Evolutionary conservation across 1,140 invertebrate genomes (phyloP).

Genomic region (Halictus rubicundus): DNA sequence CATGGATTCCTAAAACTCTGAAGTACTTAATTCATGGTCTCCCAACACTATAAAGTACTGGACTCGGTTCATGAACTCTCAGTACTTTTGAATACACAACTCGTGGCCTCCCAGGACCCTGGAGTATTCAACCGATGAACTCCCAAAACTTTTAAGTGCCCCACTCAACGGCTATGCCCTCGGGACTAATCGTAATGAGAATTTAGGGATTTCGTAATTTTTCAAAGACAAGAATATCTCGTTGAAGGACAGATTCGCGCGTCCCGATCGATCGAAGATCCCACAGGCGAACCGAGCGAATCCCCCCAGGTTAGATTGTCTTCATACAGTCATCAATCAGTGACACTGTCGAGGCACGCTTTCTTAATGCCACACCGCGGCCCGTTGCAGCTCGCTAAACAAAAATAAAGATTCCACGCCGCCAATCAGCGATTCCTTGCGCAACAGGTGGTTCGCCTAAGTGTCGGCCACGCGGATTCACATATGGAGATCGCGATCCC

Average conservation of each 20-base stretch:
- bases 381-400: conserved; percentile 9
- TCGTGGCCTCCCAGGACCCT: too few relatives aligned
- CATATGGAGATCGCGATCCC: neutral
- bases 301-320: neutral
- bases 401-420: conserved; percentile 40
- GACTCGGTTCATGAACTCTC: too few relatives aligned
- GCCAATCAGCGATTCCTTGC: conserved; percentile 5
- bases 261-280: neutral
- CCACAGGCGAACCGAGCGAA: neutral
- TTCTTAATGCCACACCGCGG: conserved; percentile 28
- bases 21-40: too few relatives aligned
- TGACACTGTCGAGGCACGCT: conserved; percentile 16
- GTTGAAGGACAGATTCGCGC: neutral
- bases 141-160: too few relatives aligned
- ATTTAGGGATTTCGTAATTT: too few relatives aligned
- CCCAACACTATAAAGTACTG: too few relatives aligned
- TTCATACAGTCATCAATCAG: conserved; percentile 24
- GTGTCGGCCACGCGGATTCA: neutral
- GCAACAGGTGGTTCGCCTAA: conserved; percentile 35
- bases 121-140: too few relatives aligned
- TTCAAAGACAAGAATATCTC: too few relatives aligned
- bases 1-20: too few relatives aligned
- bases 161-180: too few relatives aligned
- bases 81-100: too few relatives aligned
- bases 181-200: too few relatives aligned